These are phyloP conservation scores for Tyria jacobaeae DNA, from an alignment of 2,888 invertebrate genomes.

Conservation along the genomic window DNA sequence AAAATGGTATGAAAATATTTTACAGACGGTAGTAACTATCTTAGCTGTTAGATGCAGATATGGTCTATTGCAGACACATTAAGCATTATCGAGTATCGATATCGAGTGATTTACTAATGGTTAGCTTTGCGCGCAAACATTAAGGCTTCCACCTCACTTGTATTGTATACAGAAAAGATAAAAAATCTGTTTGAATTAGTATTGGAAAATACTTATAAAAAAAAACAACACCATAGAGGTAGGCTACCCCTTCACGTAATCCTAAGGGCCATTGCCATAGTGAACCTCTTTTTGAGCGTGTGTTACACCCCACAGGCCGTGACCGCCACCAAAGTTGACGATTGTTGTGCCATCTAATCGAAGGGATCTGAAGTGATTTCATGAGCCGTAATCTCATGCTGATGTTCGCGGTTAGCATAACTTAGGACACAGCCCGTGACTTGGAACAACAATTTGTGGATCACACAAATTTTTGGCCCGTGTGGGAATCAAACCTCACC, in stretches of 20 bases:
- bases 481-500: too few relatives aligned
- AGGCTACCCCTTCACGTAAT: neutral
- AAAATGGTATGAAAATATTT: conserved; percentile 31
- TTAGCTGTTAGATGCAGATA: conserved; percentile 33
- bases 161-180: neutral
- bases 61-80: conserved; percentile 55
- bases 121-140: conserved; percentile 49
- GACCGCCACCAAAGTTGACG: too few relatives aligned
- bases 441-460: too few relatives aligned
- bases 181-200: too few relatives aligned
- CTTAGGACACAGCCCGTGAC: neutral
- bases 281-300: too few relatives aligned
- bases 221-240: too few relatives aligned
- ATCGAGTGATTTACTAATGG: conserved; percentile 63
- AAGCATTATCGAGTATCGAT: conserved; percentile 60
- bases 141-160: conserved; percentile 8
- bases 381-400: neutral
- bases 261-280: too few relatives aligned
- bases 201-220: too few relatives aligned
- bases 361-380: neutral
- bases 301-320: too few relatives aligned
- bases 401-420: neutral
- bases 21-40: conserved; percentile 36
- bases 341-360: too few relatives aligned
- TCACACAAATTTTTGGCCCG: too few relatives aligned